Base-by-base conservation (phyloP, 2,797 vertebrate species). In the Clarias laeviceps region DNA sequence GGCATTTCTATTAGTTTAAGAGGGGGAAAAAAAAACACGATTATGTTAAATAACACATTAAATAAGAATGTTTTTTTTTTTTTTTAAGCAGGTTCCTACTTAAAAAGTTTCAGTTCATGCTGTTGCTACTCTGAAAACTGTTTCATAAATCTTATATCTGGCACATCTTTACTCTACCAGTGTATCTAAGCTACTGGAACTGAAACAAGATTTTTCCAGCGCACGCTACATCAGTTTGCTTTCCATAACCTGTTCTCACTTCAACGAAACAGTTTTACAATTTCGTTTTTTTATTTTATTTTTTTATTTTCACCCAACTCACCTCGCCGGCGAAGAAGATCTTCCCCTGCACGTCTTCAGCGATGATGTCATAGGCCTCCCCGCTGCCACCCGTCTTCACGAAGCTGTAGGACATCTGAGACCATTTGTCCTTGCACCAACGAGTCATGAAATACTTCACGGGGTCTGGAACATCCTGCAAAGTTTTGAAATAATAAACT, bases 241-340 rank as follows among this genome's bases (percentile, higher is more conserved):
- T n/a, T 65, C 61, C 24, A 12, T n/a, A n/a, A 27, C 24, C n/a
- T 14, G 61, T 64, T 12, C 9, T n/a, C 61, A n/a, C n/a, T 9
- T 1, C 45, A 45, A 45, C 45, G 2, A 11, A 45, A 45, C 9
- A 11, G 9, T 45, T 45, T 45, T 9, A 45, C 40, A 9, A 9
- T 9, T 45, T 9, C 0, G 2, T 45, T 45, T 45, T 45, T 45
- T 9, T 9, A 2, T 45, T 45, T 45, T 45, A n/a, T 45, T 45
- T 45, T 45, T 45, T 9, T 9, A 2, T 45, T 45, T 45, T 45
- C n/a, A n/a, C 2, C 9, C 45, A 45, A 45, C 94, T 91, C 89
- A 99, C 98, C 96, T 99, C 98, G 0, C 98, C 98, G 83, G 98
- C 98, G 66, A 99, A 99, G 91, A 97, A 99, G 40, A 99, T 34